phyloP scores from a whole-genome alignment of 2,113 vertebrate genomes.

The Gallinago undulata region DNA sequence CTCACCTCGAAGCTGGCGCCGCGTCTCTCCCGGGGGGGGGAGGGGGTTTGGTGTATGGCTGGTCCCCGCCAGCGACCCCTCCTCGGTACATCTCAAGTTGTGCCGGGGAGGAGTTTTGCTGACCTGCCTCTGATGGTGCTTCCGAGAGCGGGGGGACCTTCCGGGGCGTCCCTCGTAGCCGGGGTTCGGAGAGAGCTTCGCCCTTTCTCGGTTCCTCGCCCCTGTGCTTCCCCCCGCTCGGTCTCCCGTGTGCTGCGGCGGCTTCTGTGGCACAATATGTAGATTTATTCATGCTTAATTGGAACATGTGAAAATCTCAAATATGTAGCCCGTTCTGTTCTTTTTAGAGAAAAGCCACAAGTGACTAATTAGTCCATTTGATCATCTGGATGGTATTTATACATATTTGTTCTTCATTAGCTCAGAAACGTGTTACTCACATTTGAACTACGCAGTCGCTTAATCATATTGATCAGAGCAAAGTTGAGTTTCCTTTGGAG shows the following conservation, averaged over 20 bases:
- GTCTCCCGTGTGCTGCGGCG: background rate
- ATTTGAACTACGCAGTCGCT: constrained; percentile 63
- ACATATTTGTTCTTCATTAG: constrained; percentile 77
- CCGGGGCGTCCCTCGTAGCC: background rate
- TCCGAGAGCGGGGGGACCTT: background rate
- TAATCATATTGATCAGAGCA: constrained; percentile 61
- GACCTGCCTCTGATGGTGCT: fast-evolving
- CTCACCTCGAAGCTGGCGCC: background rate
- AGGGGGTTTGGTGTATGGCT: background rate
- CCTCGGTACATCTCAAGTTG: fast-evolving
- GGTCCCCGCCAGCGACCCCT: background rate
- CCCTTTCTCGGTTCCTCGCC: fast-evolving
- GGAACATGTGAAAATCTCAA: constrained; percentile 53
- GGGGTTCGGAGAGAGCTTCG: fast-evolving
- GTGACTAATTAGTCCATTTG: constrained; percentile 77
- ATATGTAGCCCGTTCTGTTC: constrained; percentile 62
- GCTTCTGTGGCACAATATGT: background rate
- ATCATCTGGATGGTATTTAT: constrained; percentile 73
- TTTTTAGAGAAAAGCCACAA: constrained; percentile 63
- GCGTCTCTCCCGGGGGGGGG: background rate
- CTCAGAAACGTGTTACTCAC: constrained; percentile 63
- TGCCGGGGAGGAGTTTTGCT: background rate
- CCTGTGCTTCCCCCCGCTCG: background rate
- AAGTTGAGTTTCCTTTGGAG: constrained; percentile 14
- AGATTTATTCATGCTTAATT: constrained; percentile 55